Evolutionary conservation across 2,113 vertebrate species (phyloP).

Genomic region (Vombatus ursinus): DNA sequence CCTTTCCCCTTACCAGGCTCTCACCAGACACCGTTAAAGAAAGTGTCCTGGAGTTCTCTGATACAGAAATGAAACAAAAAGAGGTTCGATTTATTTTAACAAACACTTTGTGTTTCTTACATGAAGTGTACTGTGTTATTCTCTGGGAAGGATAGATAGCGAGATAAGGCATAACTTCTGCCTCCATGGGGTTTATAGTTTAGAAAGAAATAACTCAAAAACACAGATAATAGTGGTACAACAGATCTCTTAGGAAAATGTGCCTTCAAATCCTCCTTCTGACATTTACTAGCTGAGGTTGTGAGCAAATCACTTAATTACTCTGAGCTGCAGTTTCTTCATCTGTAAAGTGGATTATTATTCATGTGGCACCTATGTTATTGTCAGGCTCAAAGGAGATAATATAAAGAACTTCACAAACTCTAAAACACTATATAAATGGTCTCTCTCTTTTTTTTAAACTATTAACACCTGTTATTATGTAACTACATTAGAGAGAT

Average conservation of each 20-base stretch:
- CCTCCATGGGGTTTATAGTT: not conserved
- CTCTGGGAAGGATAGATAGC: not conserved
- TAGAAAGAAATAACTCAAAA: not conserved
- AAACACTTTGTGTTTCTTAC: not conserved
- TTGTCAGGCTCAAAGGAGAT: not conserved
- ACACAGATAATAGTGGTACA: not conserved
- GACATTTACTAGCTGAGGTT: not conserved
- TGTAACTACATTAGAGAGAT: not conserved
- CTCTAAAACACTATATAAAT: not conserved
- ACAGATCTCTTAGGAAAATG: not conserved
- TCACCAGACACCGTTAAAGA: not conserved
- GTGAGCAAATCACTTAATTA: not conserved
- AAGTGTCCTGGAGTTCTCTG: not conserved
- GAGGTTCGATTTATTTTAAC: not conserved
- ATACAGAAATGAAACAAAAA: not conserved
- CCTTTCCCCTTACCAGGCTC: not conserved
- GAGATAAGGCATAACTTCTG: not conserved
- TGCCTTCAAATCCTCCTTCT: not conserved
- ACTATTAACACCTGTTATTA: not conserved
- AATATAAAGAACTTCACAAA: not conserved
- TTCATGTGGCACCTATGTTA: not conserved
- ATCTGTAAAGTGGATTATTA: not conserved
- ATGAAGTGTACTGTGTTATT: not conserved
- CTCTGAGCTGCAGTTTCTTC: not conserved
- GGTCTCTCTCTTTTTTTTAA: not conserved